Evolutionary conservation across 2,888 invertebrate genomes (phyloP).

Genomic region (Lymantria dispar): DNA sequence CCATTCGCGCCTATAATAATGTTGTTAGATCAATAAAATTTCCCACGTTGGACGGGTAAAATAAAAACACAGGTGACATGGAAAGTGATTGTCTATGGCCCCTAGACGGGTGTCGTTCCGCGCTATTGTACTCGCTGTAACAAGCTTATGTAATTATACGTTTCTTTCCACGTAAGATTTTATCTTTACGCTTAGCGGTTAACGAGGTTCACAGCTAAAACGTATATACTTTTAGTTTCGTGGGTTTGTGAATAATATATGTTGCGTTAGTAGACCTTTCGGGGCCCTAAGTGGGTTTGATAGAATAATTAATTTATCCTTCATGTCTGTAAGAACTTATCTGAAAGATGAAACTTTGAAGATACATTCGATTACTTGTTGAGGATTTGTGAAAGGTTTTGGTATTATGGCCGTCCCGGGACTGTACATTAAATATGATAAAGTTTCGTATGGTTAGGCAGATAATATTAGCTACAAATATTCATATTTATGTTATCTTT

Average conservation of each 20-base stretch:
- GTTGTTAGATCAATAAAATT: conserved; percentile 39
- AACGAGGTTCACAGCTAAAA: neutral
- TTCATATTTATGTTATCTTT: no score
- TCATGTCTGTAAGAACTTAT: conserved; percentile 3
- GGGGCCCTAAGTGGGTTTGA: conserved; percentile 15
- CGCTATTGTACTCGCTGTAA: conserved; percentile 34
- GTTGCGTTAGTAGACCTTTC: conserved; percentile 9
- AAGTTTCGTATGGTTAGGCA: no score
- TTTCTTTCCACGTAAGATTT: conserved; percentile 28
- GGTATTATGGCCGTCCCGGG: neutral
- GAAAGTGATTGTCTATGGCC: conserved; percentile 43
- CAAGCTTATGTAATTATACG: conserved; percentile 32
- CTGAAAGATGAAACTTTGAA: neutral
- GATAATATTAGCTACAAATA: no score
- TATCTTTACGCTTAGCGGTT: conserved; percentile 21
- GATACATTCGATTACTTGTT: neutral
- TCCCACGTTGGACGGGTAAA: conserved; percentile 40
- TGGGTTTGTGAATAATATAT: conserved; percentile 4
- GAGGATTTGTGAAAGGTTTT: neutral
- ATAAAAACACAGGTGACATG: conserved; percentile 31
- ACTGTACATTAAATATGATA: no score
- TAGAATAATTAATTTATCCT: conserved; percentile 22
- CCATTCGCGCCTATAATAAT: conserved; percentile 32
- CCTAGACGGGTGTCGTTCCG: conserved; percentile 30
- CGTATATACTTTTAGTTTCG: conserved; percentile 5